phyloP scores from a whole-genome alignment of 2,888 invertebrate genomes.

The Scaptodrosophila latifasciaeformis region DNA sequence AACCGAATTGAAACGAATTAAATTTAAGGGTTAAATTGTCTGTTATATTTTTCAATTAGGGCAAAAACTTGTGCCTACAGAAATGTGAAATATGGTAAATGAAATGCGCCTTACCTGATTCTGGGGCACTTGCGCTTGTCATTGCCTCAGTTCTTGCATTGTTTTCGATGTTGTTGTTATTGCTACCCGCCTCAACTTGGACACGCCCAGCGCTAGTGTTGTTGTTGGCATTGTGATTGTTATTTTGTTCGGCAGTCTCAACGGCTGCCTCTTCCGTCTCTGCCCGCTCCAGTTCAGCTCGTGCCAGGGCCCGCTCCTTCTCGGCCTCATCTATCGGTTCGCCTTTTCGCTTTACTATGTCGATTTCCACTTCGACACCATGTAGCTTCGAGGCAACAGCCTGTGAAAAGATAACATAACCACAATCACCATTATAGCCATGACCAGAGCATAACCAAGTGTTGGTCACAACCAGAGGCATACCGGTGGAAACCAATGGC shows the following conservation, averaged over 20 bases:
- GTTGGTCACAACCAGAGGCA: neutral
- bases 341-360: constrained; percentile 90
- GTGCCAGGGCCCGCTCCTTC: constrained; percentile 56
- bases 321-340: constrained; percentile 77
- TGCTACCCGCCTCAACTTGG: neutral
- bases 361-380: constrained; percentile 93
- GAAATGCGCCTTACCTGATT: too few relatives aligned
- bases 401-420: constrained; percentile 76
- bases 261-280: constrained; percentile 34
- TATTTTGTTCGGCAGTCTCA: constrained; percentile 50
- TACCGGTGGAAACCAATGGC: too few relatives aligned
- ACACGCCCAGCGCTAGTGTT: constrained; percentile 32
- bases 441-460: neutral
- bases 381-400: constrained; percentile 96
- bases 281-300: constrained; percentile 45
- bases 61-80: too few relatives aligned
- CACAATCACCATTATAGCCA: too few relatives aligned
- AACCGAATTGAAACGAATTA: too few relatives aligned
- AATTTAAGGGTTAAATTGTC: too few relatives aligned
- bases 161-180: constrained; percentile 60
- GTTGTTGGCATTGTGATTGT: constrained; percentile 61
- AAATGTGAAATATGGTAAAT: too few relatives aligned
- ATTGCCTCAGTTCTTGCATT: too few relatives aligned
- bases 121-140: too few relatives aligned
- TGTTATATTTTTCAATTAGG: too few relatives aligned